Base-by-base conservation (phyloP, 2,888 invertebrate species). In the Calephelis perditalis region DNA sequence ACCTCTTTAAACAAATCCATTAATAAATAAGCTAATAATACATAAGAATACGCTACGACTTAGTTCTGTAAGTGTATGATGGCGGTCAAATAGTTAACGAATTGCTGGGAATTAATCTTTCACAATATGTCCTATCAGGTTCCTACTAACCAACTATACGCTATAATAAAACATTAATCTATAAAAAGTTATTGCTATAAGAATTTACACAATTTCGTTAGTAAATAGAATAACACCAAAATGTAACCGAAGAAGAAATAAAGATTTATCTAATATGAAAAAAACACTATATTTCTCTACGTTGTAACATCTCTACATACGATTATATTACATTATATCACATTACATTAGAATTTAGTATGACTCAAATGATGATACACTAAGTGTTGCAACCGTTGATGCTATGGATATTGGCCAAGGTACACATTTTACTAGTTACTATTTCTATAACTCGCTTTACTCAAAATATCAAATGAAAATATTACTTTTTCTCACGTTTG, bases 321-420 rank as follows among this genome's bases (percentile, higher is more conserved):
- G 78, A 61, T 81, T 83, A 81, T 67, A 72, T 75, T 77, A 73
- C 68, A 78, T 77, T 81, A 81, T 89, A 89, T 89, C 89, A 89
- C 87, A 88, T 84, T 82, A 84, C 70, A 79, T 89, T 88, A 88
- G 87, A 88, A 87, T 88, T 69, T 86, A 84, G 86, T 86, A 84
- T 81, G 82, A 76, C 74, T 72, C 60, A 69, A 63, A 66, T 63
- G 59, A 62, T 63, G 62, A 59, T 62, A 65, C 62, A 66, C 61
- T 67, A 64, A 63, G 66, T 63, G 68, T 65, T 55, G 40, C 37
- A 49, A 45, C 15, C 11, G 3, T 47, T 43, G 37, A 12, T 10
- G 36, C 35, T 36, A 37, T 47, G 36, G 6, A 36, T 35, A 45
- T 36, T 46, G 8, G 35, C 47, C 47, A 60, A n/a, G 45, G 35